Percentiles rank a stretch among this genome's conserved stretches.
phyloP scores from a whole-genome alignment of 2,888 invertebrate genomes.

The Drosophila greeni region DNA sequence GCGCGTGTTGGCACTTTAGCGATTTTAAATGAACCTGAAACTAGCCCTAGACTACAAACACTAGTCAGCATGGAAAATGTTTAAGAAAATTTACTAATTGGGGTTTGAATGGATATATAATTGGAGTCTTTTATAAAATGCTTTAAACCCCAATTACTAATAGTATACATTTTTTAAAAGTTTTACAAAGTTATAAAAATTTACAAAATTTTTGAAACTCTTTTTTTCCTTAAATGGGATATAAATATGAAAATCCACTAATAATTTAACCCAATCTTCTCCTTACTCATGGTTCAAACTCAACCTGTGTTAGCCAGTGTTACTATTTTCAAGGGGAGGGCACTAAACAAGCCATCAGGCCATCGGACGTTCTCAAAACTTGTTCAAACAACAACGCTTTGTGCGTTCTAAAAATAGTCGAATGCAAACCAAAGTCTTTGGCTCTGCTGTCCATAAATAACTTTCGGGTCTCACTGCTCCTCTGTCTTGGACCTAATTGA shows the following conservation, averaged over 20 bases:
- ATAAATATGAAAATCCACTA: too few relatives aligned
- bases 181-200: too few relatives aligned
- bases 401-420: conserved; percentile 35
- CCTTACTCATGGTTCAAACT: accelerated
- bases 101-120: too few relatives aligned
- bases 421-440: conserved; percentile 37
- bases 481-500: conserved; percentile 32
- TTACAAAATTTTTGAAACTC: too few relatives aligned
- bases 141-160: too few relatives aligned
- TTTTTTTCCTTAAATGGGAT: too few relatives aligned
- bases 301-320: not conserved
- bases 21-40: conserved; percentile 36
- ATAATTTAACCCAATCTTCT: not conserved
- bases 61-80: not conserved
- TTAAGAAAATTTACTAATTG: too few relatives aligned
- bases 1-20: conserved; percentile 73
- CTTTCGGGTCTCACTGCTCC: conserved; percentile 16
- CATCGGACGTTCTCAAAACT: conserved; percentile 31
- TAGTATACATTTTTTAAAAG: too few relatives aligned
- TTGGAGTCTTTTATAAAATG: too few relatives aligned
- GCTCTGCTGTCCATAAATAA: conserved; percentile 30
- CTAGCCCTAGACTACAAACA: conserved; percentile 29
- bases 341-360: conserved; percentile 7
- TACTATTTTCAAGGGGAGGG: conserved; percentile 14
- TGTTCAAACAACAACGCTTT: conserved; percentile 38